phyloP scores from a whole-genome alignment of 2,797 vertebrate species.

The Sebastes jordani region DNA sequence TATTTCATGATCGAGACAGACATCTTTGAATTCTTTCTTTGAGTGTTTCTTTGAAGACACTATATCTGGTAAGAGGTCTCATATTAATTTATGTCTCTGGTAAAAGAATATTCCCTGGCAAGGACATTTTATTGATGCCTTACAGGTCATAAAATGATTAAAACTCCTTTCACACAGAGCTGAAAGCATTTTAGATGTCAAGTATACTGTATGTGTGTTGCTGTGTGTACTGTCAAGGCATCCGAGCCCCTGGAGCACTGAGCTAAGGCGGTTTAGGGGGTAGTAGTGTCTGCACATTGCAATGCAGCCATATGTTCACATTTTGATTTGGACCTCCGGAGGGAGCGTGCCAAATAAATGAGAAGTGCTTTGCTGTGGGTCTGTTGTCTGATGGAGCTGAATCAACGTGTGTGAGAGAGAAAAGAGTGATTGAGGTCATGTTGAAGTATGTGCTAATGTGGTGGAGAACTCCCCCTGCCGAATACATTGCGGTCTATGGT shows the following conservation, averaged over 20 bases:
- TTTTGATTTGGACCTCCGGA: constrained; percentile 58
- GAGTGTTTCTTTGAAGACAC: neutral
- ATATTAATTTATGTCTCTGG: constrained; percentile 2
- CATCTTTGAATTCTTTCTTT: constrained; percentile 6
- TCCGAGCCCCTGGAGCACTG: constrained; percentile 26
- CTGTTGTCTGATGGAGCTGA: constrained; percentile 43
- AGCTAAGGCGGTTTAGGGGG: constrained; percentile 38
- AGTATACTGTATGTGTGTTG: constrained; percentile 5
- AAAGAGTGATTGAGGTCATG: constrained; percentile 47
- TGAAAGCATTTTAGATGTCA: constrained; percentile 32
- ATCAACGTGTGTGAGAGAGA: constrained; percentile 4
- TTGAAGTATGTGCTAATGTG: constrained; percentile 33
- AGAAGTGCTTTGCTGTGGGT: constrained; percentile 53
- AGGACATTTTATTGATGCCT: constrained; percentile 21
- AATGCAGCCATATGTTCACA: constrained; percentile 62
- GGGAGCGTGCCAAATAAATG: constrained; percentile 41
- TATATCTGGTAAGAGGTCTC: neutral
- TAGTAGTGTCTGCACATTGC: constrained; percentile 40
- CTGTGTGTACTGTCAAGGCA: constrained; percentile 20
- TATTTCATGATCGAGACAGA: neutral
- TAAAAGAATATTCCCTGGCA: constrained; percentile 1
- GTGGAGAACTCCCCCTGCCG: constrained; percentile 22
- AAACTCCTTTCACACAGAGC: constrained; percentile 17
- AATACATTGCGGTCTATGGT: constrained; percentile 42
- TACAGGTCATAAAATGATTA: constrained; percentile 22